These are phyloP conservation scores for Adelosebastes latens DNA, from an alignment of 2,797 vertebrate species.

Conservation along the genomic window DNA sequence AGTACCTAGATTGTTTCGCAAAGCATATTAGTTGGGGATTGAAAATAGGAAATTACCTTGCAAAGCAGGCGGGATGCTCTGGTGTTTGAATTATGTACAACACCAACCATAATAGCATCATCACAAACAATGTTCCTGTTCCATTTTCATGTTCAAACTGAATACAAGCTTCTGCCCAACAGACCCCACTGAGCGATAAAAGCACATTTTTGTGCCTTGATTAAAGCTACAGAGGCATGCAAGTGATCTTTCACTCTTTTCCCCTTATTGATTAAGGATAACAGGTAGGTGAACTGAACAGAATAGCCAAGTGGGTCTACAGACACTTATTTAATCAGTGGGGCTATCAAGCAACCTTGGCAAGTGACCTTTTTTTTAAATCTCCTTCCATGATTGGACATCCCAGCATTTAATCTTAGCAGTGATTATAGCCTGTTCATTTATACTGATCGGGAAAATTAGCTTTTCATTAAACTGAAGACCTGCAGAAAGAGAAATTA, in stretches of 20 bases:
- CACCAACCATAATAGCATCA: not conserved
- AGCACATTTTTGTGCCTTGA: slow-evolving; percentile 20
- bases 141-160: slow-evolving; percentile 7
- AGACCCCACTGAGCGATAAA: slow-evolving; percentile 1
- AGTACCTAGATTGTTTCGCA: not conserved
- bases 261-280: slow-evolving; percentile 36
- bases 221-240: slow-evolving; percentile 27
- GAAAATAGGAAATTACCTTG: not conserved
- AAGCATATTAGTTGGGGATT: not conserved
- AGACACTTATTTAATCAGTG: slow-evolving; percentile 41
- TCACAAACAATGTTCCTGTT: slow-evolving; percentile 6
- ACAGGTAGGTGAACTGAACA: slow-evolving; percentile 20
- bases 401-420: slow-evolving; percentile 13
- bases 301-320: slow-evolving; percentile 31
- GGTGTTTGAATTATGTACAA: not conserved
- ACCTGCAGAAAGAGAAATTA: slow-evolving; percentile 17
- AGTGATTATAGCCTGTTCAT: slow-evolving; percentile 17
- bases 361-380: slow-evolving; percentile 17
- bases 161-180: not conserved
- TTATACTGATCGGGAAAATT: slow-evolving; percentile 11
- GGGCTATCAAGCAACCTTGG: slow-evolving; percentile 1
- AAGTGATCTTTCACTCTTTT: slow-evolving; percentile 13
- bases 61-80: not conserved
- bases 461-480: slow-evolving; percentile 17
- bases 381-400: slow-evolving; percentile 21